Evolutionary conservation across 2,797 vertebrate species (phyloP), one percentile per base, ranked within the genome.

Genomic region (Anguilla pacifica): DNA sequence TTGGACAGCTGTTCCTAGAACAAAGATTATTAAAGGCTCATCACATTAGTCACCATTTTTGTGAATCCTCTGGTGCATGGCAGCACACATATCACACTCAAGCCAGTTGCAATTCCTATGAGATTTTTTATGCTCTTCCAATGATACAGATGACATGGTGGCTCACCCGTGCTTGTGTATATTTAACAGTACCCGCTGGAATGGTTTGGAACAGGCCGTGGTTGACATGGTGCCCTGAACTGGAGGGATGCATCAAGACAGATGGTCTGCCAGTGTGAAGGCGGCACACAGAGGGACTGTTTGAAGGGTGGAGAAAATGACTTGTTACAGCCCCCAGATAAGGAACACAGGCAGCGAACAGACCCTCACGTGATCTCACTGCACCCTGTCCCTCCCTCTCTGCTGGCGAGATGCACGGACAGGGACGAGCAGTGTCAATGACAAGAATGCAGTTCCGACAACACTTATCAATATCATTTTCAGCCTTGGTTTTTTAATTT

Each of bases 211-310:
- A 13, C 57, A 19, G 57, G n/a, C 31, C 25, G 17, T 35, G 11
- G 10, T 43, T 85, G 83, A 55, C 55, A 13, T 22, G 31, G 83
- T 39, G 25, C 25, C 43, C 22, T 53, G 82, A 31, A 28, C 28
- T 1, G 46, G 77, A 57, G 90, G 89, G 89, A 91, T 92, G 94
- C 94, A 95, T 95, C 57, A 95, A 93, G 95, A 92, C 95, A 96
- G 96, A 96, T 96, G 96, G 96, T 90, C 92, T 92, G 74, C 61
- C 86, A 83, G 86, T 86, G 74, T 88, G 91, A 91, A 92, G 92
- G 92, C 92, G 35, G 90, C 88, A 91, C 74, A 87, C 90, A 46
- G 35, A 77, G 31, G 35, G 19, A 6, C 74, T 22, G 39, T 39
- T 72, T 77, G 74, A 77, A 77, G 74, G 35, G 11, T 77, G 74